Evolutionary conservation across 1,140 invertebrate genomes (phyloP).

Genomic region (Drosophila triauraria): DNA sequence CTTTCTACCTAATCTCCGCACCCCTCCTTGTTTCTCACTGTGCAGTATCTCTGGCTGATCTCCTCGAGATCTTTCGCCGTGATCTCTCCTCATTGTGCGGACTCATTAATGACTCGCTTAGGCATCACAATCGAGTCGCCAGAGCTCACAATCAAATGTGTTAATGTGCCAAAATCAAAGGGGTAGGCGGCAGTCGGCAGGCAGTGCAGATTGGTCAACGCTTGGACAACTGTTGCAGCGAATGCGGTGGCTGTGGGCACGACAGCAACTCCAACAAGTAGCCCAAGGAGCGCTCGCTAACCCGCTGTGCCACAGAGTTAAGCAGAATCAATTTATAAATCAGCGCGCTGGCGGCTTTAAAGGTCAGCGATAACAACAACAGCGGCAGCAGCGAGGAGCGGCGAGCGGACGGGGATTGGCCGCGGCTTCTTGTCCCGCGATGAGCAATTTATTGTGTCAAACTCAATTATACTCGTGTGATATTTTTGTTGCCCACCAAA

Average conservation of each 20-base stretch:
- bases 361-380: conserved; percentile 81
- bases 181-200: conserved; percentile 6
- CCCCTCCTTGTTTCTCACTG: background rate
- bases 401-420: conserved; percentile 48
- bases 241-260: conserved; percentile 9
- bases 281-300: conserved; percentile 51
- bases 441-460: conserved; percentile 85
- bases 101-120: conserved; percentile 69
- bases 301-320: conserved; percentile 81
- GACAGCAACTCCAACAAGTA: conserved; percentile 35
- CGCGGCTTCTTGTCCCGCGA: conserved; percentile 62
- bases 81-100: conserved; percentile 24
- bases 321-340: conserved; percentile 84
- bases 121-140: conserved; percentile 33
- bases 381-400: conserved; percentile 21
- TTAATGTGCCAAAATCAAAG: conserved; percentile 75
- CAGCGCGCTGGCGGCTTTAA: conserved; percentile 75
- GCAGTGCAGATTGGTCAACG: conserved; percentile 54
- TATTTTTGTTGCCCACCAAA: conserved; percentile 79
- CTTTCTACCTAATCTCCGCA: no score
- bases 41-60: conserved; percentile 1
- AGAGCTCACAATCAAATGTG: conserved; percentile 57
- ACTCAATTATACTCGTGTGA: conserved; percentile 85
- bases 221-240: conserved; percentile 16
- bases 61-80: background rate